phyloP scores from a whole-genome alignment of 2,797 vertebrate genomes.

The Platalea minor region DNA sequence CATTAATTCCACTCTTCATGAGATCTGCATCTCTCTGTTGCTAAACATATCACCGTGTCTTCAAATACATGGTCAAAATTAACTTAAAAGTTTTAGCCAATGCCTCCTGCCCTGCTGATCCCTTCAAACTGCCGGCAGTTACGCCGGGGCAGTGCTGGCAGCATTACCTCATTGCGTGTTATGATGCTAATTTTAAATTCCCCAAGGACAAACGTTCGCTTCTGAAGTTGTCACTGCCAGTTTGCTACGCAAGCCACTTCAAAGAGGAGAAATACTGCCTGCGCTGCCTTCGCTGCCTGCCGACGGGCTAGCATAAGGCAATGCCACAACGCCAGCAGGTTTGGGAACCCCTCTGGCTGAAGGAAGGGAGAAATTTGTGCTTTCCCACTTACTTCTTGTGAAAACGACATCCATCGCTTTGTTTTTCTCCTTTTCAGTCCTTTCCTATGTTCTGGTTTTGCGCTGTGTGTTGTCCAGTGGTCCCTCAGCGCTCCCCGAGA shows the following conservation, averaged over 20 bases:
- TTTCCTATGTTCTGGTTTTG: not conserved
- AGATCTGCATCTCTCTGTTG: not conserved
- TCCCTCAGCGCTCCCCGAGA: not conserved
- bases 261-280: not conserved
- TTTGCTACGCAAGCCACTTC: not conserved
- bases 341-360: not conserved
- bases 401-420: not conserved
- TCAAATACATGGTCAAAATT: not conserved
- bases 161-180: not conserved
- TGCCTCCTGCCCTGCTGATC: not conserved
- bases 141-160: fast-evolving
- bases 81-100: not conserved
- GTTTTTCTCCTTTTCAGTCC: not conserved
- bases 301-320: not conserved
- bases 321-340: not conserved
- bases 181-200: constrained; percentile 16
- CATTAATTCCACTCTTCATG: not conserved
- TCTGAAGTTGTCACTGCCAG: not conserved
- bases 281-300: fast-evolving
- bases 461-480: not conserved
- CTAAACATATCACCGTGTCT: not conserved
- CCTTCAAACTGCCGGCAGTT: not conserved
- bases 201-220: constrained; percentile 11
- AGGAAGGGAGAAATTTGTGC: not conserved
- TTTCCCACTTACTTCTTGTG: not conserved